Evolutionary conservation across 2,113 vertebrate genomes (phyloP), one percentile per base, ranked within the genome.

Genomic region (Equus quagga): DNA sequence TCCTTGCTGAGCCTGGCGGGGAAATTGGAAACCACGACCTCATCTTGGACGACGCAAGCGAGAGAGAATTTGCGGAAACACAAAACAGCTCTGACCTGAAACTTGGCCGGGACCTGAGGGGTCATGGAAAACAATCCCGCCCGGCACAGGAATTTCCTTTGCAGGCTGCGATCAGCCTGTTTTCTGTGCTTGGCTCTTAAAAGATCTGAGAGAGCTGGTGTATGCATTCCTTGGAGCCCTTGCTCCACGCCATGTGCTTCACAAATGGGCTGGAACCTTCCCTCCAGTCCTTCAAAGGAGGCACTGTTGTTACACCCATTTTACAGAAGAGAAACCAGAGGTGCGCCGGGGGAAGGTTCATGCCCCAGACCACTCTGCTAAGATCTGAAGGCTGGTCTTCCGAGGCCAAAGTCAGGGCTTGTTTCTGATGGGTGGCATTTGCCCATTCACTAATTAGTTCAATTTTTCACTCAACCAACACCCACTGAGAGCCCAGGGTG

Each of bases 81-180:
- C 60, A 89, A 58, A 44, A 28, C 72, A 93, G 64, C 72, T 65
- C 81, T 51, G 95, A 93, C 36, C 70, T 3, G 8, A 80, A 81
- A 67, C 14, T 13, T 14, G 26, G 81, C 91, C 60, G 49, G 80
- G 49, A 93, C 54, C 84, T 93, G 65, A 6, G 51, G 67, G 75
- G 84, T 95, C 80, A 93, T 6, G 67, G 49, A 96, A 90, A 97
- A 94, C 73, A 73, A 23, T 73, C 46, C 87, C 10, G 1, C 95
- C 89, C 92, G 81, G 81, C 36, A 3, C n/a, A 85, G 82, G 92
- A 96, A 96, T 96, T 91, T 91, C 88, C 95, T 80, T 36, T 26
- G 11, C 28, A 10, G n/a, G 62, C 64, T 6, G 51, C 1, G 0
- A n/a, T 26, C 21, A 19, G 18, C 1, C 24, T 60, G 26, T 19